Evolutionary conservation across 2,113 vertebrate species (phyloP).

Genomic region (Pholis gunnellus): DNA sequence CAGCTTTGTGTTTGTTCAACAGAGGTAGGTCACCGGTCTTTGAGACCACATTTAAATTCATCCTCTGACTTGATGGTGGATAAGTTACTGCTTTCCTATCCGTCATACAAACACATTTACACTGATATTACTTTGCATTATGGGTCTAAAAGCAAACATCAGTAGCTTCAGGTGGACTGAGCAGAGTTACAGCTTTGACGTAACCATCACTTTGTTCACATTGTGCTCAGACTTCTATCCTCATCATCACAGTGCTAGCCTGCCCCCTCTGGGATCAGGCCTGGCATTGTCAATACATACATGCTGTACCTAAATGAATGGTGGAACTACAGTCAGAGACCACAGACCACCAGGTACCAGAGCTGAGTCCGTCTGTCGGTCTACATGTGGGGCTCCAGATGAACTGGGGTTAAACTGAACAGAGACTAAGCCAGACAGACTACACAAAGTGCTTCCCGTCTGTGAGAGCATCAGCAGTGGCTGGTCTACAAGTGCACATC

Average conservation of each 20-base stretch:
- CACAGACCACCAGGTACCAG: neutral
- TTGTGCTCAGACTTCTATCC: neutral
- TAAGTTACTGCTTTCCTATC: too few species aligned
- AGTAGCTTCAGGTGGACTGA: neutral
- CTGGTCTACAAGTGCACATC: conserved; percentile 38
- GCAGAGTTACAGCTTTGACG: neutral
- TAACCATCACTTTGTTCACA: neutral
- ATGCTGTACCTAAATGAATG: neutral
- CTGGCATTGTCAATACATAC: neutral
- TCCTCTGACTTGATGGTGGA: too few species aligned
- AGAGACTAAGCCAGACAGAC: conserved; percentile 11
- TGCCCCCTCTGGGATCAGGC: neutral
- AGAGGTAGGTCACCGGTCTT: neutral
- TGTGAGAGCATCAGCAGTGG: conserved; percentile 29
- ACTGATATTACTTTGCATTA: neutral
- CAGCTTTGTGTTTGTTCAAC: neutral
- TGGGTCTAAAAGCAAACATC: neutral
- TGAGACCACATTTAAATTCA: too few species aligned
- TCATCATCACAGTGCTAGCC: neutral
- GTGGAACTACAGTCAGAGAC: conserved; percentile 11
- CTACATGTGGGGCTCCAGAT: neutral
- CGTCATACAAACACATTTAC: neutral
- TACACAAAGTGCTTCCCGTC: conserved; percentile 26
- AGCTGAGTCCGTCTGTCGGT: neutral
- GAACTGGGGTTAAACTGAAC: too few species aligned